These are phyloP conservation scores for Bos indicus DNA, from an alignment of 2,113 vertebrate genomes.

Conservation along the genomic window DNA sequence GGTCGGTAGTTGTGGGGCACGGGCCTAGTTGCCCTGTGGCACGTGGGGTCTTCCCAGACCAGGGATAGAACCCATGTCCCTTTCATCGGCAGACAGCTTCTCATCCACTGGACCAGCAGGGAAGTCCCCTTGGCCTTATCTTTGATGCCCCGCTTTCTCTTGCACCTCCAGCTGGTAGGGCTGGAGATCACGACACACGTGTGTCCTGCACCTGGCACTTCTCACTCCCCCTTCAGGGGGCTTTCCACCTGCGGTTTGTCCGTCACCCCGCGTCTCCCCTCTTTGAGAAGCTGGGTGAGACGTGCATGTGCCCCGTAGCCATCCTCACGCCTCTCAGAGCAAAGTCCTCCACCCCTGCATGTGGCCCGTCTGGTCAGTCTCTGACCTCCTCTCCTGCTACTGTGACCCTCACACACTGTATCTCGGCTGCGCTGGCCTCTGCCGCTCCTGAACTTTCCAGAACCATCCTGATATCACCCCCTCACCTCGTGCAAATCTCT, in stretches of 20 bases:
- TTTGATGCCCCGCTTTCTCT: not conserved
- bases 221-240: fast-evolving
- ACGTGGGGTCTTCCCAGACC: not conserved
- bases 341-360: too few species aligned
- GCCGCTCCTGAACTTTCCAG: not conserved
- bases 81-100: not conserved
- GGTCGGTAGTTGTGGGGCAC: not conserved
- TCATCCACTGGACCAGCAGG: not conserved
- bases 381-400: not conserved
- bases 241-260: not conserved
- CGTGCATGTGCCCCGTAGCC: not conserved
- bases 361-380: not conserved
- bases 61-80: not conserved
- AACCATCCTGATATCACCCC: not conserved
- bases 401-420: not conserved
- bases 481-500: not conserved
- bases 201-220: too few species aligned
- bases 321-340: not conserved
- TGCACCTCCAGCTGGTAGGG: not conserved
- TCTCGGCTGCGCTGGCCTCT: not conserved
- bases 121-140: not conserved
- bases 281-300: too few species aligned
- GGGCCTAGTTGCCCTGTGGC: not conserved
- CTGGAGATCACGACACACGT: too few species aligned
- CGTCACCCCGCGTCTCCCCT: fast-evolving